Conservation (phyloP, 2,113 vertebrate species). For the Xenopus tropicalis region DNA sequence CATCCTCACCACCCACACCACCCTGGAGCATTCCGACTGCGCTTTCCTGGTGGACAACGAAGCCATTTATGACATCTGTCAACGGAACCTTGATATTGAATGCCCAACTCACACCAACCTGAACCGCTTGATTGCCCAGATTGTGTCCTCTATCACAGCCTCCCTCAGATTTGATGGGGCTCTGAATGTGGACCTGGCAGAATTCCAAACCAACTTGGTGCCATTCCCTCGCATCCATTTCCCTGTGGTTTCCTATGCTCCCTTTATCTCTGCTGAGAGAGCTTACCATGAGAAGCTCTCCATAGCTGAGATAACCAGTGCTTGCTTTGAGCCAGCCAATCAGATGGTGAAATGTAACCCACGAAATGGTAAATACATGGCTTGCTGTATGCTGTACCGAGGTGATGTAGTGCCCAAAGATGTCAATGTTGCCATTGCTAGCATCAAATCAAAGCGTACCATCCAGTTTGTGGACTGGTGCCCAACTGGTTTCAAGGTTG, state of each 20-base stretch:
- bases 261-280: slow-evolving; percentile 56
- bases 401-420: slow-evolving; percentile 64
- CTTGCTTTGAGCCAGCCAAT: slow-evolving; percentile 36
- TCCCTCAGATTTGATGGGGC: slow-evolving; percentile 48
- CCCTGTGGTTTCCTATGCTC: slow-evolving; percentile 45
- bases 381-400: slow-evolving; percentile 59
- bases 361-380: slow-evolving; percentile 67
- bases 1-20: slow-evolving; percentile 76
- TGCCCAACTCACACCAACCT: slow-evolving; percentile 71
- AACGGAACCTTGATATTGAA: slow-evolving; percentile 56
- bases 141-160: slow-evolving; percentile 53
- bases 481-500: slow-evolving; percentile 56
- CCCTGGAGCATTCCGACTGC: slow-evolving; percentile 28
- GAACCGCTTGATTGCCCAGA: slow-evolving; percentile 71
- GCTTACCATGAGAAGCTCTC: slow-evolving; percentile 66
- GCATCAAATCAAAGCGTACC: slow-evolving; percentile 48
- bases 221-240: slow-evolving; percentile 40
- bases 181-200: slow-evolving; percentile 74
- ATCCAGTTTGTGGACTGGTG: slow-evolving; percentile 59
- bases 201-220: slow-evolving; percentile 67
- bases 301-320: slow-evolving; percentile 48
- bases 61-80: slow-evolving; percentile 1
- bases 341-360: slow-evolving; percentile 76
- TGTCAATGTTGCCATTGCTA: slow-evolving; percentile 52
- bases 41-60: slow-evolving; percentile 52